Base-by-base conservation (phyloP, 2,113 vertebrate species). In the Dipodomys stephensi region DNA sequence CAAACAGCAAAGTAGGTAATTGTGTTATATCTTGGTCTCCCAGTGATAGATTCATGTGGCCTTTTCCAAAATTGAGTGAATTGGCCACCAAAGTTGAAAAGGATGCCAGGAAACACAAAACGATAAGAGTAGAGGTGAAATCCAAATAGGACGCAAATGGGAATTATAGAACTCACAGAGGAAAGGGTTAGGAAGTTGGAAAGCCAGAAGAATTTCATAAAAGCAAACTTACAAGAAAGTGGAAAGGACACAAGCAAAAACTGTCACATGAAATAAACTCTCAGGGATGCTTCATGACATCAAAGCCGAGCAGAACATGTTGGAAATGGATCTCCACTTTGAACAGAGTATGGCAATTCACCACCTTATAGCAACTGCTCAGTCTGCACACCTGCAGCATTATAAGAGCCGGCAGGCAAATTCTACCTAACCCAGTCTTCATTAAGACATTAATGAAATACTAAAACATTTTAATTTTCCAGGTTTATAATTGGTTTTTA, bases 381-480 rank as follows among this genome's bases (percentile, higher is more conserved):
- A 53, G 27, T 85, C 65, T 60, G 30, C 22, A 10, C 32, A 6
- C 10, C 2, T n/a, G 35, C 20, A 13, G 6, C 3, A 57, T 6
- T n/a, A 69, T 1, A 27, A 39, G 20, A 85, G 35, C 15, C 39
- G 11, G 12, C 90, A 72, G 10, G 32, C 11, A 64, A 69, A 20
- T 8, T 11, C 57, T 28, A 7, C 39, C 25, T 27, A 88, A 81
- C 65, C 32, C 15, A 44, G 18, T 83, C 71, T 83, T 84, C 7
- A 11, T 53, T 73, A 86, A 19, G 20, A 73, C 57, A 76, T 84
- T 32, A 49, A 39, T 19, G 49, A 32, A 90, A 49, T 91, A 90
- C 82, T 86, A 44, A 49, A 76, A 35, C n/a, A 94, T 82, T 92
- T 74, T 87, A 27, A 87, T 87, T 81, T 19, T 87, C 28, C 73